Base-by-base conservation (phyloP, 2,888 invertebrate genomes). In the Quadroppia sp. region DNA sequence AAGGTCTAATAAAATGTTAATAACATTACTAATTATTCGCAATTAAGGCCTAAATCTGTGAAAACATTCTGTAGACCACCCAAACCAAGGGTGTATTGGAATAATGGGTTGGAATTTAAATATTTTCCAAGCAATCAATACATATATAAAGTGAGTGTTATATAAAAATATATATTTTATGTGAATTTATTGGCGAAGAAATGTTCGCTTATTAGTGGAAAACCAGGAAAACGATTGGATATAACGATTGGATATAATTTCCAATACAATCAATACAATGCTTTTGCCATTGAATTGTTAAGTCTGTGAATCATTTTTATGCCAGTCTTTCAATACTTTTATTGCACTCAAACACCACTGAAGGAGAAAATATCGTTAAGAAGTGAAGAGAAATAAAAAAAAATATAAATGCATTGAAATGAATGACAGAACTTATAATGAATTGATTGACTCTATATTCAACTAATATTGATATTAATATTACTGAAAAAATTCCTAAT, bases 281-380 rank as follows among this genome's bases (percentile, higher is more conserved):
- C 25, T 7, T n/a, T 25, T 53, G 53, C 25, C 53, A 25, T 53
- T 53, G 53, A 53, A 53, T 53, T 53, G 53, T 53, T 53, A 53
- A 53, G 53, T 53, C 25, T 53, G 53, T 53, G 53, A 53, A 53
- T 53, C 53, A 53, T 25, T 53, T n/a, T n/a, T n/a, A n/a, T n/a
- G 4, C 11, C 53, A 53, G 17, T 7, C 11, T 11, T 25, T 45
- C 25, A 53, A 53, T 53, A 25, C 7, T 25, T 53, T 53, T 53
- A 53, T 53, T 25, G 53, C 23, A 53, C 53, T 25, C 25, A 25
- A 53, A 25, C 9, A 6, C 45, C 20, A 23, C 25, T 25, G 25
- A 23, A 53, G 1, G 7, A 25, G 53, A 25, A 53, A 25, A 53
- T 25, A n/a, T n/a, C n/a, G 50, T n/a, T 36, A 36, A 36, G 36